Evolutionary conservation across 2,113 vertebrate genomes (phyloP).

Genomic region (Hemiprocne comata): DNA sequence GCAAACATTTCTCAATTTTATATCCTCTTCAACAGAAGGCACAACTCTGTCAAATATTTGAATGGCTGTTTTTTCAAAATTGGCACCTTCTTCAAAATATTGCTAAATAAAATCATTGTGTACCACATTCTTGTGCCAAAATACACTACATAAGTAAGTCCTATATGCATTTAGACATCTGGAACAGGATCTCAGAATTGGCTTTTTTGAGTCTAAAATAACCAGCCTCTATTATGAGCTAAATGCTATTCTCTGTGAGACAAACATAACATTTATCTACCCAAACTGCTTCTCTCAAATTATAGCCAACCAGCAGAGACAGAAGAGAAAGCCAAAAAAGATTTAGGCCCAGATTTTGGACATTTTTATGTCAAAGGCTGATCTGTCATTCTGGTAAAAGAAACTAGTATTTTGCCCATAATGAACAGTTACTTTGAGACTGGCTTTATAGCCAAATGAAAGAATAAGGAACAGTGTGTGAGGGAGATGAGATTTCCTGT

Average conservation of each 20-base stretch:
- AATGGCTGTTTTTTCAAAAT: neutral
- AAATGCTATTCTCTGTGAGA: slow-evolving; percentile 16
- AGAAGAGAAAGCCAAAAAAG: neutral
- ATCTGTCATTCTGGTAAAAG: neutral
- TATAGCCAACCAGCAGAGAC: slow-evolving; percentile 1
- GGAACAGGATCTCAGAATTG: neutral
- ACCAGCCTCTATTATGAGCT: neutral
- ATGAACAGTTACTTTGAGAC: neutral
- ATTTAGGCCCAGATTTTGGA: neutral
- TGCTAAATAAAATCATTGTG: slow-evolving; percentile 1
- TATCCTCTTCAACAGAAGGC: slow-evolving; percentile 19
- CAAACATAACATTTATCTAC: neutral
- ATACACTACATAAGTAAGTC: neutral
- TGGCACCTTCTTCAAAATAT: slow-evolving; percentile 19
- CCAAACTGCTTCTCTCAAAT: slow-evolving; percentile 30
- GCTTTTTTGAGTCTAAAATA: slow-evolving; percentile 6
- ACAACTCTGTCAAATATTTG: neutral
- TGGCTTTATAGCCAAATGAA: neutral
- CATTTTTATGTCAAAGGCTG: neutral
- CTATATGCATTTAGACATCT: neutral
- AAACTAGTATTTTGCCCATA: slow-evolving; percentile 1
- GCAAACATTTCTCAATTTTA: slow-evolving; percentile 35
- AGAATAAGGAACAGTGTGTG: neutral
- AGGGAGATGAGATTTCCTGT: neutral
- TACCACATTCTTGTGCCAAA: slow-evolving; percentile 25